A percentile compares a stretch with the other conserved stretches of the same genome.
phyloP scores from a whole-genome alignment of 2,113 vertebrate species.

The Ceyx cyanopectus region DNA sequence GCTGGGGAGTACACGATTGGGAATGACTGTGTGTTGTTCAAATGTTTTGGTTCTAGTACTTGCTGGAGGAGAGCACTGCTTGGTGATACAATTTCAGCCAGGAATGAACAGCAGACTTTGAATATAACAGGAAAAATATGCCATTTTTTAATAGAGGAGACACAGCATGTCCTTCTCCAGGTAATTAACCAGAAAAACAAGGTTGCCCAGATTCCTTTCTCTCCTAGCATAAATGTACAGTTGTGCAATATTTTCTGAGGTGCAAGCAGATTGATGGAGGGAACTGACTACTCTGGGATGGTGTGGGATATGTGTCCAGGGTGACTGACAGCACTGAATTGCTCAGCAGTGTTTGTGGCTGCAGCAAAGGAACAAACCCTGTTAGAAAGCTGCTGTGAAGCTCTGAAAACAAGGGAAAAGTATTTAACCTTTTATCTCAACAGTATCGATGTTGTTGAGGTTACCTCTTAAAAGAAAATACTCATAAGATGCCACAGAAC shows the following conservation, averaged over 20 bases:
- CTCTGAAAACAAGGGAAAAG: neutral
- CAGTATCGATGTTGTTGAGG: neutral
- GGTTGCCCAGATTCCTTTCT: neutral
- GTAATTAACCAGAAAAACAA: conserved; percentile 57
- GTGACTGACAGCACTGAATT: neutral
- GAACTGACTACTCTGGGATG: neutral
- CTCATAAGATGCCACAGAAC: neutral
- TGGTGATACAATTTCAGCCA: conserved; percentile 81
- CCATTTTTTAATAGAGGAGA: conserved; percentile 74
- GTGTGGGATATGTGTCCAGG: neutral
- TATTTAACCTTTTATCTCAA: neutral
- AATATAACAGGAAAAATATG: conserved; percentile 80
- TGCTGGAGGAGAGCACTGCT: conserved; percentile 87
- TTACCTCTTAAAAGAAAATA: neutral
- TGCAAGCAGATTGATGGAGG: neutral
- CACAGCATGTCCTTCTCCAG: conserved; percentile 76
- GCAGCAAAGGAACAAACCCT: neutral
- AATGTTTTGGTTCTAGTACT: conserved; percentile 73
- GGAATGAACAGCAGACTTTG: conserved; percentile 78
- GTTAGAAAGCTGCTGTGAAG: neutral
- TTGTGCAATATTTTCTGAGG: neutral
- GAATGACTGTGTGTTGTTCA: neutral
- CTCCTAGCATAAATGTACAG: neutral
- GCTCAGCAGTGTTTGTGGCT: neutral
- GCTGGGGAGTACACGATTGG: neutral